phyloP scores from a whole-genome alignment of 2,888 invertebrate genomes.

The Ormyrus nitidulus region DNA sequence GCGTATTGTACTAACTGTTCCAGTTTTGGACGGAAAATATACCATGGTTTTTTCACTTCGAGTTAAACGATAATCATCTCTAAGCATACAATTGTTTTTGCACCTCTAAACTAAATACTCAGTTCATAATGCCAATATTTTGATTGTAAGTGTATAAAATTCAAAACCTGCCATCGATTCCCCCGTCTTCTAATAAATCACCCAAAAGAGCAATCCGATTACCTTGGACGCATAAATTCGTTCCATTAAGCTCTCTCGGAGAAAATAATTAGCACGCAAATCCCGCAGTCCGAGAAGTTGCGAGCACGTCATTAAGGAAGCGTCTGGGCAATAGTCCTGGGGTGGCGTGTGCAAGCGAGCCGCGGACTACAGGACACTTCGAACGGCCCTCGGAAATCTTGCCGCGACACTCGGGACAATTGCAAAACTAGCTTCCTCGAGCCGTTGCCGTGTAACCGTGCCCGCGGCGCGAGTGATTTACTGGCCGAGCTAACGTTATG shows the following conservation, averaged over 20 bases:
- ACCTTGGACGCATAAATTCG: conserved; percentile 18
- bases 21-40: no score
- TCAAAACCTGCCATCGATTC: no score
- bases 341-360: neutral
- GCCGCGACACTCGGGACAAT: conserved; percentile 32
- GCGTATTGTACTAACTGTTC: no score
- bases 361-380: neutral
- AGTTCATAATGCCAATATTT: no score
- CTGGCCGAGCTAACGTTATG: neutral
- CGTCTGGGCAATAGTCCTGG: neutral
- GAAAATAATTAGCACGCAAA: conserved; percentile 45
- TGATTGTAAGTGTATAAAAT: no score
- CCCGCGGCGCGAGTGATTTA: neutral
- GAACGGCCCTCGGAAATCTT: conserved; percentile 38
- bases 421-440: conserved; percentile 22
- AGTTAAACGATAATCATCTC: no score
- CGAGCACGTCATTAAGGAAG: conserved; percentile 28
- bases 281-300: conserved; percentile 5
- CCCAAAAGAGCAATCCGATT: no score
- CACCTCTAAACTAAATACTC: no score
- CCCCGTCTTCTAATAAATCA: no score
- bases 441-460: neutral
- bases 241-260: conserved; percentile 16
- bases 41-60: no score
- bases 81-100: no score